phyloP scores from a whole-genome alignment of 2,797 vertebrate species.

The Pangasius djambal region DNA sequence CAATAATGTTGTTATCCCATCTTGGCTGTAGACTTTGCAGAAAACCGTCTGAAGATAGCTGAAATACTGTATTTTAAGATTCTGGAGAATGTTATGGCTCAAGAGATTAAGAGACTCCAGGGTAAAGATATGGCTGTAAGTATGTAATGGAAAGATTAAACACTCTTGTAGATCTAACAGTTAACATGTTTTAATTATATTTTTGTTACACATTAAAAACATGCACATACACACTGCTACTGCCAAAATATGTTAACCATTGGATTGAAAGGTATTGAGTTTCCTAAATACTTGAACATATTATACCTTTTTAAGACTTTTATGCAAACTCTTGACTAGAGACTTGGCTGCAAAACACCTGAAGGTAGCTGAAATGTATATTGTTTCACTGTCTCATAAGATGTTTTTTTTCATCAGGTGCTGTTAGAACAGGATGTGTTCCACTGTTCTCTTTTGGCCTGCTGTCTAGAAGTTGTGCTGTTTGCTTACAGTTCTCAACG shows the following conservation, averaged over 20 bases:
- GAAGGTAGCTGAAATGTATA: not conserved
- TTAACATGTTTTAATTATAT: not conserved
- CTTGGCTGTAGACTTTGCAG: constrained; percentile 87
- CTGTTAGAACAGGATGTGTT: constrained; percentile 93
- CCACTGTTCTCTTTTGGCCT: constrained; percentile 90
- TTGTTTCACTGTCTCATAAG: not conserved
- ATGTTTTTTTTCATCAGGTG: constrained; percentile 71
- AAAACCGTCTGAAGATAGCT: constrained; percentile 91
- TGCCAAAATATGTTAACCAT: not conserved
- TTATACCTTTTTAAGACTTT: not conserved
- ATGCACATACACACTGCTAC: not conserved
- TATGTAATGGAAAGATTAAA: constrained; percentile 32
- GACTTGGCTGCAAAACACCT: not conserved
- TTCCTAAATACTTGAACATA: not conserved
- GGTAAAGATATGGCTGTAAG: constrained; percentile 97
- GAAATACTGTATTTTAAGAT: constrained; percentile 97
- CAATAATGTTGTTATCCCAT: not conserved
- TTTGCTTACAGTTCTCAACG: constrained; percentile 94
- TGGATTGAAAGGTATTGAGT: not conserved
- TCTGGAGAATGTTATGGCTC: constrained; percentile 89
- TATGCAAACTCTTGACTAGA: not conserved
- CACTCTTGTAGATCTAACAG: not conserved
- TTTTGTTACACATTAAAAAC: not conserved
- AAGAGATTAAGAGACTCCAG: constrained; percentile 87
- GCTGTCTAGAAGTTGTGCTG: constrained; percentile 93